Evolutionary conservation across 2,888 invertebrate species (phyloP), one percentile per base, ranked within the genome.

Genomic region (Helicoverpa assulta): DNA sequence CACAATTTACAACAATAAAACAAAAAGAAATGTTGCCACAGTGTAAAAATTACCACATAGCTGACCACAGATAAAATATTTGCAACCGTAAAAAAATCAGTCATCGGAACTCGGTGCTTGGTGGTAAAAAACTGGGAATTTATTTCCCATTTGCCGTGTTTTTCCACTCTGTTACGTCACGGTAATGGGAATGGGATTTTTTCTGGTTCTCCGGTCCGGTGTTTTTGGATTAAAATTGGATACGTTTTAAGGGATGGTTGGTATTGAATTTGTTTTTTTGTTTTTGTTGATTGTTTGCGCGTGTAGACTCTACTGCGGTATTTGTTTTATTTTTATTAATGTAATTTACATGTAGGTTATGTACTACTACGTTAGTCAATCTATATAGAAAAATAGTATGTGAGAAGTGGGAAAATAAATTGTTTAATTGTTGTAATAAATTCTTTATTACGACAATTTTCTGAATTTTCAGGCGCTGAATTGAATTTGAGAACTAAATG

Each of bases 71-170:
- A 10, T 55, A 37, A 78, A 75, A 65, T 70, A 70, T 70, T 76
- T 62, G 33, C 40, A 60, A 12, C 37, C 43, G 54, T 52, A 65
- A 79, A 78, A 70, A 76, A 71, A 58, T 64, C 57, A 63, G 33
- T 60, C 59, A 78, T 40, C 40, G 16, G 37, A 51, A 60, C 26
- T 78, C 62, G 33, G 60, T 50, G 55, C 58, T 55, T 51, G 57
- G 33, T 59, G 58, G 14, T 47, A 65, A 67, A 67, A 57, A 21
- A 19, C 8, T 33, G 8, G 29, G 37, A 60, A 63, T 56, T 67
- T 73, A 64, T 61, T 70, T 58, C 26, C 54, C 53, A 59, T 73
- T 77, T 54, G 54, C 26, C 19, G 67, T 61, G 43, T 59, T 70
- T 61, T 69, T 67, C 61, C 65, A 70, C 47, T 65, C 61, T 33